Conservation (phyloP, 1,140 invertebrate species). For the Musca vetustissima region DNA sequence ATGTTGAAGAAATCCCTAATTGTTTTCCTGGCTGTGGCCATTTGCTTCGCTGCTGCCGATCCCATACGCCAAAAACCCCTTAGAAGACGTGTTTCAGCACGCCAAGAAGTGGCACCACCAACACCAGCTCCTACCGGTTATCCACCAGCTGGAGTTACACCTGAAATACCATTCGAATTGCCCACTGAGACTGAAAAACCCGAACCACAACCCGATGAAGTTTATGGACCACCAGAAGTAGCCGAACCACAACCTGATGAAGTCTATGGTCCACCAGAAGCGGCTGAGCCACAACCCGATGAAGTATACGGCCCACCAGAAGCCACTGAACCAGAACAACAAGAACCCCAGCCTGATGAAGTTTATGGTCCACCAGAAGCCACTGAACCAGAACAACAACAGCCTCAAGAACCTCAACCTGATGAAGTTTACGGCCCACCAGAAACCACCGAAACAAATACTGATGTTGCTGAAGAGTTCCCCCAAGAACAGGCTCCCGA, state of each 20-base stretch:
- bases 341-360: not conserved
- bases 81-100: slow-evolving; percentile 5
- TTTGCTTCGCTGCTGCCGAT: not conserved
- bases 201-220: too few relatives aligned
- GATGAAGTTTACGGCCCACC: slow-evolving; percentile 14
- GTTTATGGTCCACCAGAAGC: slow-evolving; percentile 12
- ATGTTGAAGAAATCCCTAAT: not conserved
- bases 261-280: slow-evolving; percentile 37
- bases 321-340: slow-evolving; percentile 1
- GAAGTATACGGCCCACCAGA: slow-evolving; percentile 42
- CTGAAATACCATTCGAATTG: slow-evolving; percentile 42
- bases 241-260: slow-evolving; percentile 30
- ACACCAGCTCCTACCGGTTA: slow-evolving; percentile 39
- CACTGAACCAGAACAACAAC: not conserved
- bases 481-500: not conserved
- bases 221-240: slow-evolving; percentile 32
- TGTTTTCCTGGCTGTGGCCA: slow-evolving; percentile 1
- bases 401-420: not conserved
- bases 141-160: slow-evolving; percentile 44
- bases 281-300: slow-evolving; percentile 23
- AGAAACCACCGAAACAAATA: not conserved
- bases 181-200: slow-evolving; percentile 45
- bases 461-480: slow-evolving; percentile 1
- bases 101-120: slow-evolving; percentile 18
- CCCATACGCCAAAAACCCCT: not conserved